These are phyloP conservation scores for Tor tambroides DNA, from an alignment of 2,113 vertebrate species.

Conservation along the genomic window DNA sequence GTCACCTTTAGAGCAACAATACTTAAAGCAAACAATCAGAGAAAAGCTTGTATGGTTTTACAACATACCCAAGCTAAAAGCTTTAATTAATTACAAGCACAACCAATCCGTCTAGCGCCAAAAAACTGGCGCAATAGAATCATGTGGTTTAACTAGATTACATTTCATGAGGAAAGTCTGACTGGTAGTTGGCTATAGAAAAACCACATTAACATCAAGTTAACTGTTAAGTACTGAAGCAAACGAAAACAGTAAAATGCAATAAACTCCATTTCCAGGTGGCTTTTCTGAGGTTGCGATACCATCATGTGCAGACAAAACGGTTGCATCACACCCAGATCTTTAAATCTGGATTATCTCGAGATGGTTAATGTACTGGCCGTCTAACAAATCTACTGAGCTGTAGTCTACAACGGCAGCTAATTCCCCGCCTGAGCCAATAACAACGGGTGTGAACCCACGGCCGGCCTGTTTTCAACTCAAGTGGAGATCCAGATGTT, in stretches of 20 bases:
- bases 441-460: constrained; percentile 30
- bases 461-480: constrained; percentile 24
- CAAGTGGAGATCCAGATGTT: constrained; percentile 43
- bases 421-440: constrained; percentile 49
- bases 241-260: not conserved
- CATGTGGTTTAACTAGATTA: not conserved
- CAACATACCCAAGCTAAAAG: constrained; percentile 7
- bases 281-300: not conserved
- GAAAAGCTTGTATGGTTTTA: not conserved
- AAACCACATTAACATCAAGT: not conserved
- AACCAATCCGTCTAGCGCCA: not conserved
- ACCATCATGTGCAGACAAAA: not conserved
- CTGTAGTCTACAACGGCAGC: constrained; percentile 33
- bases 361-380: constrained; percentile 29
- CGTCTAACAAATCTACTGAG: constrained; percentile 45
- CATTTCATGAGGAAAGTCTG: not conserved
- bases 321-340: constrained; percentile 14
- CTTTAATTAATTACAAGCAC: not conserved
- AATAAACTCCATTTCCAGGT: not conserved
- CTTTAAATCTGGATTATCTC: constrained; percentile 37
- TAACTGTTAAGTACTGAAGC: not conserved
- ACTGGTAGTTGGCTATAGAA: not conserved
- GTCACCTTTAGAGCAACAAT: constrained; percentile 16
- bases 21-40: constrained; percentile 18
- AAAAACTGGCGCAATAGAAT: not conserved